These are phyloP conservation scores for Strongylocentrotus purpuratus DNA, from an alignment of 35 echinoderm and acorn worm genomes.

Conservation along the genomic window DNA sequence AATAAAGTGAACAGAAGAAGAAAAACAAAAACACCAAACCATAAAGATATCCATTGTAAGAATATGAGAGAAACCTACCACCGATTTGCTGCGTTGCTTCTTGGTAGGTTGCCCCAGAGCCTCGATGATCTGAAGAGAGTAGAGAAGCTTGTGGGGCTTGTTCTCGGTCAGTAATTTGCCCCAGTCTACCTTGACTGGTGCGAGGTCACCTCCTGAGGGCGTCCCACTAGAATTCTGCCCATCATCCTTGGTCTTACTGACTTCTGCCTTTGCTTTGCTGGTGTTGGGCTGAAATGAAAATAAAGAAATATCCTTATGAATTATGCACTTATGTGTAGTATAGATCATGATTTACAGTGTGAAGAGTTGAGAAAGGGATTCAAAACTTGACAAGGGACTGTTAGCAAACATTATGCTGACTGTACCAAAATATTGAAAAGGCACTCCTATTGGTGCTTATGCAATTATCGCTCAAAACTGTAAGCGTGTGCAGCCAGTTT, in stretches of 20 bases:
- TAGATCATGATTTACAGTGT: too few relatives aligned
- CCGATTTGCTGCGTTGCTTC: constrained; percentile 68
- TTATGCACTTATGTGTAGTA: too few relatives aligned
- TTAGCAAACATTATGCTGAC: too few relatives aligned
- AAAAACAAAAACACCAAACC: background rate
- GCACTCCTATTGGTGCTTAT: too few relatives aligned
- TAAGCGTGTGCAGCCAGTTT: too few relatives aligned
- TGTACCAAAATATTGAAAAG: too few relatives aligned
- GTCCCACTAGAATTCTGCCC: background rate
- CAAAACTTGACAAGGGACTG: too few relatives aligned
- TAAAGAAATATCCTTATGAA: background rate
- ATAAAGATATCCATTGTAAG: background rate
- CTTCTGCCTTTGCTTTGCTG: background rate
- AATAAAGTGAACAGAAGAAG: background rate
- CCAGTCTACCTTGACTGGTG: constrained; percentile 63
- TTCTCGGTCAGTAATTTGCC: constrained; percentile 66
- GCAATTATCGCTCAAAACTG: too few relatives aligned
- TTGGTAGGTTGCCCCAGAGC: constrained; percentile 64
- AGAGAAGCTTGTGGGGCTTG: constrained; percentile 78
- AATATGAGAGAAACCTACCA: constrained; percentile 58
- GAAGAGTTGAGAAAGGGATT: too few relatives aligned
- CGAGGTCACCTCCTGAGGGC: background rate
- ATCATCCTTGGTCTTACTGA: background rate
- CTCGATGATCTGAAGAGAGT: constrained; percentile 85
- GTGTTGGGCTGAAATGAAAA: background rate